phyloP scores from a whole-genome alignment of 1,140 invertebrate genomes.

The Ceratina japonica region DNA sequence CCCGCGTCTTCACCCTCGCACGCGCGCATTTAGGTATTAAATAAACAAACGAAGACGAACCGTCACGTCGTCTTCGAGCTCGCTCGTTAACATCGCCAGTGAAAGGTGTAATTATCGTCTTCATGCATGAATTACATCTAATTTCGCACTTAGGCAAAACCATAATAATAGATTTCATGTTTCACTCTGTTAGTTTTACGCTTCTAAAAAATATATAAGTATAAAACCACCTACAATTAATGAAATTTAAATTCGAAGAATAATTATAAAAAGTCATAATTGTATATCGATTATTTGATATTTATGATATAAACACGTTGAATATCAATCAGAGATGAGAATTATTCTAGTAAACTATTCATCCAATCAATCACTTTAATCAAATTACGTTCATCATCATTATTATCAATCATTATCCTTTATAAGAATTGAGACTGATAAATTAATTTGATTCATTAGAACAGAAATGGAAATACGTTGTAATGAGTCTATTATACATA shows the following conservation, averaged over 20 bases:
- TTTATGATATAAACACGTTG: not conserved
- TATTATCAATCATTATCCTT: not conserved
- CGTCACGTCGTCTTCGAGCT: too few relatives aligned
- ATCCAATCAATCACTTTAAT: not conserved
- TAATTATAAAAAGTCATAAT: too few relatives aligned
- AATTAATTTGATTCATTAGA: not conserved
- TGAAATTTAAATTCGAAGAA: too few relatives aligned
- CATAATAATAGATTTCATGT: too few relatives aligned
- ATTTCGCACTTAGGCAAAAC: too few relatives aligned
- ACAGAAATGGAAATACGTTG: not conserved
- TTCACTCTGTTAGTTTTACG: not conserved
- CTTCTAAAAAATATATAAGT: too few relatives aligned
- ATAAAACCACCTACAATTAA: too few relatives aligned
- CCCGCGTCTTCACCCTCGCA: not conserved
- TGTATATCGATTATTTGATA: not conserved
- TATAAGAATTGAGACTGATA: not conserved
- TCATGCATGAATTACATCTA: too few relatives aligned
- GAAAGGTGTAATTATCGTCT: too few relatives aligned
- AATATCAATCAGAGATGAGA: not conserved
- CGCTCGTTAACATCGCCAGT: too few relatives aligned
- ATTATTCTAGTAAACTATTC: not conserved
- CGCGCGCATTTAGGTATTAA: constrained; percentile 8
- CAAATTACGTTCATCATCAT: not conserved
- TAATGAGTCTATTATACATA: not conserved
- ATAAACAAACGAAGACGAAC: constrained; percentile 19